Conservation (phyloP, 2,888 invertebrate species). For the Eurytoma adleriae region DNA sequence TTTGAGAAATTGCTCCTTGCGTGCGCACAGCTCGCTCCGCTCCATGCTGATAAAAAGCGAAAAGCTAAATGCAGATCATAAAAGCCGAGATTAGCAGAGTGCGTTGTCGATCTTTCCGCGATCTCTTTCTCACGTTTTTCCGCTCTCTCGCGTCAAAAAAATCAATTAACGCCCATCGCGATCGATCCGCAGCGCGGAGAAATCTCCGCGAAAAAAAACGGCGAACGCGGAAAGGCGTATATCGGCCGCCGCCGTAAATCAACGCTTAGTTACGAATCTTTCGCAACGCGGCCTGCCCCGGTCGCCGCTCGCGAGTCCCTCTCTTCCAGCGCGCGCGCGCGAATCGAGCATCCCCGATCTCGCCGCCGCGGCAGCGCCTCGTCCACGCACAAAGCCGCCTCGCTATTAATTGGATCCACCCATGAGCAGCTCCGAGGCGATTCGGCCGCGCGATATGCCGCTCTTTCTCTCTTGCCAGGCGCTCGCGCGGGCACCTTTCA, state of each 20-base stretch:
- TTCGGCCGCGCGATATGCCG: conserved; percentile 29
- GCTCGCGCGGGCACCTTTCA: conserved; percentile 25
- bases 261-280: conserved; percentile 38
- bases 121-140: no score
- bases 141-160: no score
- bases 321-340: not conserved
- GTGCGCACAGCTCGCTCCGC: no score
- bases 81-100: no score
- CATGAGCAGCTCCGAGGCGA: conserved; percentile 29
- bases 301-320: not conserved
- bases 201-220: no score
- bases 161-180: no score
- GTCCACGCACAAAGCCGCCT: conserved; percentile 18
- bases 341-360: not conserved
- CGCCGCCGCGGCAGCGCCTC: not conserved
- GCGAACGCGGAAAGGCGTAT: no score
- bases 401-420: conserved; percentile 53
- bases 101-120: no score
- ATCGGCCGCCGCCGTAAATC: conserved; percentile 22
- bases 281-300: not conserved
- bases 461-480: not conserved
- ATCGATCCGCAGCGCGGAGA: no score
- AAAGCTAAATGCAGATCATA: no score
- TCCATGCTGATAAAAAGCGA: no score
- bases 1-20: no score